A percentile compares a stretch with the other conserved stretches of the same genome.
Conservation (phyloP, 2,113 vertebrate species). For the Arothron firmamentum region DNA sequence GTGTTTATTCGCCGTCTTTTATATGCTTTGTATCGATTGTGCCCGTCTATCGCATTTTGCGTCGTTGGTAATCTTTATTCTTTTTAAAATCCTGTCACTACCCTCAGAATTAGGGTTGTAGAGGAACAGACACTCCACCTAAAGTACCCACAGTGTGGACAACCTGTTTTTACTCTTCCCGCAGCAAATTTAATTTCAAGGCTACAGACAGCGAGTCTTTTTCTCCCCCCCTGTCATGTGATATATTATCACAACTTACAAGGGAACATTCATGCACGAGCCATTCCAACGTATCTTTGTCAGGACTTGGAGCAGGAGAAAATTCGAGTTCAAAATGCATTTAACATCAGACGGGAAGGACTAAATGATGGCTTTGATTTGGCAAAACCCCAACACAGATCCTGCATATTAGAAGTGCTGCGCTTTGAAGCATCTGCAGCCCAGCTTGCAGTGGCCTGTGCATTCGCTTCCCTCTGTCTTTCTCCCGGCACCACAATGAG, state of each 20-base stretch:
- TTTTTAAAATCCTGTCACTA: too few species aligned
- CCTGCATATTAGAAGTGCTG: constrained; percentile 33
- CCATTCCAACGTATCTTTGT: constrained; percentile 25
- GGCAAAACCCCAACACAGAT: constrained; percentile 48
- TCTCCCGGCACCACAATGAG: constrained; percentile 23
- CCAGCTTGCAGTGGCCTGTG: constrained; percentile 34
- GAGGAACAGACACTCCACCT: background rate
- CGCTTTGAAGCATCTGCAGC: constrained; percentile 51
- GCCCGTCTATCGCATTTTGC: too few species aligned
- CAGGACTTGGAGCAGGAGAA: constrained; percentile 44
- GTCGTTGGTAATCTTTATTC: too few species aligned
- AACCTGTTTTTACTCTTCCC: background rate
- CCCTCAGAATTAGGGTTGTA: background rate
- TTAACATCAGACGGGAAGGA: constrained; percentile 46
- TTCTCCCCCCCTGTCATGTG: constrained; percentile 9
- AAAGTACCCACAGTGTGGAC: background rate
- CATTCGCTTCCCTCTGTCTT: constrained; percentile 34
- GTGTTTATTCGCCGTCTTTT: background rate
- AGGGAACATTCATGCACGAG: constrained; percentile 20
- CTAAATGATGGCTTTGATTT: constrained; percentile 57
- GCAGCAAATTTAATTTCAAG: background rate
- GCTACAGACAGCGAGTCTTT: background rate
- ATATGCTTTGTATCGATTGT: background rate
- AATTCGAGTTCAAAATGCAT: constrained; percentile 50
- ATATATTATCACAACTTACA: constrained; percentile 9